These are phyloP conservation scores for Muscicapa adusta DNA, from an alignment of 2,113 vertebrate genomes.

Conservation along the genomic window DNA sequence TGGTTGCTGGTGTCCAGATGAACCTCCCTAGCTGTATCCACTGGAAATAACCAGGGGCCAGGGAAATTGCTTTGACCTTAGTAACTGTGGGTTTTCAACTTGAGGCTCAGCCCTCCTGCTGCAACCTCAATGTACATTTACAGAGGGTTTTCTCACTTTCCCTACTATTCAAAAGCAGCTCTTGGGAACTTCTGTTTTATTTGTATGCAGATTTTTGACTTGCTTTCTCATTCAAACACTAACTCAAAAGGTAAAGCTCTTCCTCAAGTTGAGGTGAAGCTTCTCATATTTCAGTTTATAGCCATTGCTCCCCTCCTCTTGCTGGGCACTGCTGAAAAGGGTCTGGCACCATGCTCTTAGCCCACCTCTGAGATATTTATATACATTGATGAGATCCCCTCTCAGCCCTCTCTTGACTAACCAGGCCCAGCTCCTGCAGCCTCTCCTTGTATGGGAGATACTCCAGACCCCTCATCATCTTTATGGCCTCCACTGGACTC, in stretches of 20 bases:
- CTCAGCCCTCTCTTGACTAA: not conserved
- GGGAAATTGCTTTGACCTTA: not conserved
- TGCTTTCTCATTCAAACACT: not conserved
- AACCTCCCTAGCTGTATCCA: not conserved
- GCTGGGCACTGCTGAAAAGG: not conserved
- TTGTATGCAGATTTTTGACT: not conserved
- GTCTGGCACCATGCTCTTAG: not conserved
- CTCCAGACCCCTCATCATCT: not conserved
- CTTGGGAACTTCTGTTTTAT: not conserved
- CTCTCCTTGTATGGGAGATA: not conserved
- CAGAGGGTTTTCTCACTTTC: not conserved
- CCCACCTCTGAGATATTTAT: not conserved
- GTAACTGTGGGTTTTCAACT: rapidly evolving
- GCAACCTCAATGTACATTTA: rapidly evolving
- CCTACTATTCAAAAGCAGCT: not conserved
- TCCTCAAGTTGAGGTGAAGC: not conserved
- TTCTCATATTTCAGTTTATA: too few species aligned
- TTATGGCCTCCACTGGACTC: not conserved
- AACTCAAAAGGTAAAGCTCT: not conserved
- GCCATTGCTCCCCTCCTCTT: too few species aligned
- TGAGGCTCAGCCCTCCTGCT: not conserved
- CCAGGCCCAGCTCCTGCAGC: not conserved
- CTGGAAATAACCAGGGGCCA: not conserved
- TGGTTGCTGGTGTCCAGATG: not conserved
- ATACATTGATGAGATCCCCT: not conserved